These are phyloP conservation scores for Buceros bicornis DNA, from an alignment of 2,797 vertebrate genomes.

Conservation along the genomic window DNA sequence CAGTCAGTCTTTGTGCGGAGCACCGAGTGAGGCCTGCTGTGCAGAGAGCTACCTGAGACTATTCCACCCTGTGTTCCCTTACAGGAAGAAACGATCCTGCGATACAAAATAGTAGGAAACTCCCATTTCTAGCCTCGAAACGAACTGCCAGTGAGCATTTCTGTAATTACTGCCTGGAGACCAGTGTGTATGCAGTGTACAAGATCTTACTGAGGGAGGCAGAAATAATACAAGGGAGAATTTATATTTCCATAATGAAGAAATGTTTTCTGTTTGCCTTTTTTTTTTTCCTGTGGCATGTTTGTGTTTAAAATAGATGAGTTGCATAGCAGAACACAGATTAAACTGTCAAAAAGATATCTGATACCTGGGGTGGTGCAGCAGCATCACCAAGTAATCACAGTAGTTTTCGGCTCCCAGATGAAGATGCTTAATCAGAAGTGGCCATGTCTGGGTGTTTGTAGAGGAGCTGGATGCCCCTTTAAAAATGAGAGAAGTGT, in stretches of 20 bases:
- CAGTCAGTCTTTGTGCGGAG: neutral
- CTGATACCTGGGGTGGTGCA: neutral
- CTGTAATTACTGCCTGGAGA: conserved; percentile 2
- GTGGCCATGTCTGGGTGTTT: neutral
- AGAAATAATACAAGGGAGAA: neutral
- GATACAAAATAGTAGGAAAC: neutral
- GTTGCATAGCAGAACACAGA: neutral
- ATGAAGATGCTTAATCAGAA: neutral
- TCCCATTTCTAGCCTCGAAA: neutral
- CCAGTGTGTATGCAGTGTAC: neutral
- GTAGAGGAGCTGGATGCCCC: neutral
- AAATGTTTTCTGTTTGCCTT: neutral
- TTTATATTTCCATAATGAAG: neutral
- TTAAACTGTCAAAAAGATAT: neutral
- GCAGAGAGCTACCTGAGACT: neutral
- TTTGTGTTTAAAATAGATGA: neutral
- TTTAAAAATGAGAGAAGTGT: neutral
- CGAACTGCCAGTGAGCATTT: neutral
- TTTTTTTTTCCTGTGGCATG: neutral
- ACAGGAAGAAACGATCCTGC: neutral
- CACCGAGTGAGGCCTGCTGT: neutral
- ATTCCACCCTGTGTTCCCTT: neutral
- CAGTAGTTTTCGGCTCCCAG: neutral
- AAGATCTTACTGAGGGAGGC: neutral
- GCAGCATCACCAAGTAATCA: neutral